Percentiles rank a stretch among this genome's conserved stretches.
Conservation (phyloP, 2,113 vertebrate species). For the Proterorhinus semilunaris region DNA sequence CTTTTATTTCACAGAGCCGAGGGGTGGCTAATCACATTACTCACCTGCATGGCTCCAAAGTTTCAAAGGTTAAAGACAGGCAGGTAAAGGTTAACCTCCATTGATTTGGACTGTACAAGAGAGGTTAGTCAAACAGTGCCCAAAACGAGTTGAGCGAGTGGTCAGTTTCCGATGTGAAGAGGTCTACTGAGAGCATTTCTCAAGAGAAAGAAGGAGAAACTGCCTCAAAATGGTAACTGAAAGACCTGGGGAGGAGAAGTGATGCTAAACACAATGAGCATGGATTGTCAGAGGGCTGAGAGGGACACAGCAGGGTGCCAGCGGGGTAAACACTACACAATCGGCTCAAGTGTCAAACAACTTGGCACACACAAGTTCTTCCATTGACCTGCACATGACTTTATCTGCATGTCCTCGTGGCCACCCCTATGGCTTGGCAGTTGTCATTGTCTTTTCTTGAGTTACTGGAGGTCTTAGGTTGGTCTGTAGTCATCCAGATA, state of each 20-base stretch:
- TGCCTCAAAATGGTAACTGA: slow-evolving; percentile 21
- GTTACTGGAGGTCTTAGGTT: not conserved
- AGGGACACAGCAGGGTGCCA: not conserved
- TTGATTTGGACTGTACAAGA: slow-evolving; percentile 9
- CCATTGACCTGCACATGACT: not conserved
- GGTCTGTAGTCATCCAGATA: not conserved
- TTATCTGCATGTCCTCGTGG: not conserved
- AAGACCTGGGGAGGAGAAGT: slow-evolving; percentile 29
- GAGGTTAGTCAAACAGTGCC: not conserved
- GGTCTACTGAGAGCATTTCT: not conserved
- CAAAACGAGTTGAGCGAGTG: not conserved
- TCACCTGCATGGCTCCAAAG: slow-evolving; percentile 21
- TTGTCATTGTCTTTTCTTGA: not conserved
- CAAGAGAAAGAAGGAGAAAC: not conserved
- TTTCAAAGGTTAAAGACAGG: slow-evolving; percentile 30
- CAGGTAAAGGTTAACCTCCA: slow-evolving; percentile 29
- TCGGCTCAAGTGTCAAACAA: slow-evolving; percentile 2
- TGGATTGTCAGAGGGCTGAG: slow-evolving; percentile 5
- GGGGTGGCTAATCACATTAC: slow-evolving; percentile 32
- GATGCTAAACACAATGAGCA: slow-evolving; percentile 10
- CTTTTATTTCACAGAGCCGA: slow-evolving; percentile 17
- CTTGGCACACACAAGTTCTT: not conserved
- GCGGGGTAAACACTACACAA: slow-evolving; percentile 11
- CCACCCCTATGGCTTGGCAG: not conserved
- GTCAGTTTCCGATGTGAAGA: not conserved